Evolutionary conservation across 2,888 invertebrate species (phyloP).

Genomic region (Acanthosepion lycidas): DNA sequence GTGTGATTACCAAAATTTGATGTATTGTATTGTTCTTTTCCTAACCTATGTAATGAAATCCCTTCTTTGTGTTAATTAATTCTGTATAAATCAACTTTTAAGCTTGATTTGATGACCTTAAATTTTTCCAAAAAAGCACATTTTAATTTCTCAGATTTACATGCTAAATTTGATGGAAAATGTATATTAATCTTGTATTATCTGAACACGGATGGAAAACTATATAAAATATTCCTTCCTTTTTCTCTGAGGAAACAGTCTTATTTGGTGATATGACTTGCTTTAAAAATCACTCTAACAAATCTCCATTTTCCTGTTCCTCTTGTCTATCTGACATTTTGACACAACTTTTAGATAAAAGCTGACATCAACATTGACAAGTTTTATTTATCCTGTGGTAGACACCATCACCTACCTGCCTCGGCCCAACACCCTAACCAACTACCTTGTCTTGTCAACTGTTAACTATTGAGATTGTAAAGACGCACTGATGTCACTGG

Average conservation of each 20-base stretch:
- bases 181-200: not conserved
- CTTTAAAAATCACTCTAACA: not conserved
- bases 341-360: not conserved
- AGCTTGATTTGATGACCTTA: too few relatives aligned
- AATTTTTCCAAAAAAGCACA: too few relatives aligned
- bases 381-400: not conserved
- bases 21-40: too few relatives aligned
- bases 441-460: not conserved
- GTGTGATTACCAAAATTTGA: too few relatives aligned
- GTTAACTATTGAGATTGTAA: not conserved
- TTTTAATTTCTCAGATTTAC: too few relatives aligned
- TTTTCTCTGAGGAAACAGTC: not conserved
- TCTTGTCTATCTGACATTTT: not conserved
- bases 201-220: not conserved
- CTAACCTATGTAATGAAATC: too few relatives aligned
- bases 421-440: not conserved
- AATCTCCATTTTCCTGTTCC: not conserved
- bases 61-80: too few relatives aligned
- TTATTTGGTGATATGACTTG: not conserved
- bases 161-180: too few relatives aligned
- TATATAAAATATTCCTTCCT: not conserved
- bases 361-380: not conserved
- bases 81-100: too few relatives aligned
- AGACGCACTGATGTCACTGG: not conserved
- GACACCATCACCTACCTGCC: not conserved